phyloP scores from a whole-genome alignment of 2,113 vertebrate genomes.

The Atlantisia rogersi region DNA sequence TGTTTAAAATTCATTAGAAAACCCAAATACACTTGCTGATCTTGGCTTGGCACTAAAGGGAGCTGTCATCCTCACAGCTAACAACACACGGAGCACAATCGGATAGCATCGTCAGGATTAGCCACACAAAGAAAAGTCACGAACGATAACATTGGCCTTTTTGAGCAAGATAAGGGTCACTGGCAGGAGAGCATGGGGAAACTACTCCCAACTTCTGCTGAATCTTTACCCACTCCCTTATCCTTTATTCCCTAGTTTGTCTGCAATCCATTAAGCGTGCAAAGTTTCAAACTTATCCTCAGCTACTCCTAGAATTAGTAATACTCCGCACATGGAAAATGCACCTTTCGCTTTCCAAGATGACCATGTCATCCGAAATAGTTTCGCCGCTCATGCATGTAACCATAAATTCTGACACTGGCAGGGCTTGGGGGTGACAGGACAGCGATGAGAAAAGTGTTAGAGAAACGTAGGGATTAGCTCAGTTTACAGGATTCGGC shows the following conservation, averaged over 20 bases:
- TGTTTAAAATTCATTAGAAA: slow-evolving; percentile 32
- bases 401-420: not conserved
- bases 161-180: not conserved
- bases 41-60: slow-evolving; percentile 40
- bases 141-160: not conserved
- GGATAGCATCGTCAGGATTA: not conserved
- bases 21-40: slow-evolving; percentile 40
- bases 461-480: not conserved
- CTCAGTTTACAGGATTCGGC: not conserved
- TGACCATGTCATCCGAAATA: not conserved
- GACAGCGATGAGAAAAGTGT: slow-evolving; percentile 44
- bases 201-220: not conserved
- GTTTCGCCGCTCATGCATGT: not conserved
- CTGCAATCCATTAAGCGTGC: not conserved
- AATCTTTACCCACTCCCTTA: not conserved
- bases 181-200: not conserved
- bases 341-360: slow-evolving; percentile 53
- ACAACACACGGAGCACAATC: not conserved
- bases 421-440: not conserved
- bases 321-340: slow-evolving; percentile 23
- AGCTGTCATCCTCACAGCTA: slow-evolving; percentile 31
- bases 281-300: slow-evolving; percentile 4
- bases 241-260: not conserved
- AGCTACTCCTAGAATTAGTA: slow-evolving; percentile 29
- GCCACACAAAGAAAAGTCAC: not conserved